Evolutionary conservation across 2,888 invertebrate genomes (phyloP).

Genomic region (Gymnoscelis rufifasciata): DNA sequence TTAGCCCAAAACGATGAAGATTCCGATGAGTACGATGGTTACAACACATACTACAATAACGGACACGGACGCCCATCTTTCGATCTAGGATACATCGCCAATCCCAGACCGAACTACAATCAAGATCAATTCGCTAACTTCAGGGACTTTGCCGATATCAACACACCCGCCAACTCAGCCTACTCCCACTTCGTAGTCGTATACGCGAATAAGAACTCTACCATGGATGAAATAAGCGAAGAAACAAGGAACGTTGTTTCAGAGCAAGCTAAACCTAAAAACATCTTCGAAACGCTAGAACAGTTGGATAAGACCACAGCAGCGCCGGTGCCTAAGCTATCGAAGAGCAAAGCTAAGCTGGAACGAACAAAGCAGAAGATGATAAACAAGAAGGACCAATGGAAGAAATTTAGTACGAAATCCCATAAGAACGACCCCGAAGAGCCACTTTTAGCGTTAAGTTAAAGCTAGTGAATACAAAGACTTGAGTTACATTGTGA

Average conservation of each 20-base stretch:
- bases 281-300: slow-evolving; percentile 89
- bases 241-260: slow-evolving; percentile 63
- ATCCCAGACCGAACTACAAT: slow-evolving; percentile 86
- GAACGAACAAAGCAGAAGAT: slow-evolving; percentile 70
- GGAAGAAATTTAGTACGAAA: slow-evolving; percentile 65
- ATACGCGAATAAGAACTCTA: slow-evolving; percentile 89
- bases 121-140: slow-evolving; percentile 94
- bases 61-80: slow-evolving; percentile 85
- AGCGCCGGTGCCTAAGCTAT: slow-evolving; percentile 58
- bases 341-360: slow-evolving; percentile 83
- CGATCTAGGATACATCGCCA: slow-evolving; percentile 80
- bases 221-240: slow-evolving; percentile 75
- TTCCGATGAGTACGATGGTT: slow-evolving; percentile 71
- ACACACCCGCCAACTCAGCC: slow-evolving; percentile 87
- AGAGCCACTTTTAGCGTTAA: slow-evolving; percentile 83
- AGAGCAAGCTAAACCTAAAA: slow-evolving; percentile 80
- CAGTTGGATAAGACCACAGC: slow-evolving; percentile 81
- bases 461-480: slow-evolving; percentile 75
- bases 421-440: slow-evolving; percentile 73
- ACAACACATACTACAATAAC: slow-evolving; percentile 81
- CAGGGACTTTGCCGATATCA: slow-evolving; percentile 93
- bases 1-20: slow-evolving; percentile 87
- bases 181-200: slow-evolving; percentile 91
- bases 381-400: slow-evolving; percentile 65
- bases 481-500: slow-evolving; percentile 70